Conservation (phyloP, 2,888 invertebrate genomes). For the Drosophila histrio region DNA sequence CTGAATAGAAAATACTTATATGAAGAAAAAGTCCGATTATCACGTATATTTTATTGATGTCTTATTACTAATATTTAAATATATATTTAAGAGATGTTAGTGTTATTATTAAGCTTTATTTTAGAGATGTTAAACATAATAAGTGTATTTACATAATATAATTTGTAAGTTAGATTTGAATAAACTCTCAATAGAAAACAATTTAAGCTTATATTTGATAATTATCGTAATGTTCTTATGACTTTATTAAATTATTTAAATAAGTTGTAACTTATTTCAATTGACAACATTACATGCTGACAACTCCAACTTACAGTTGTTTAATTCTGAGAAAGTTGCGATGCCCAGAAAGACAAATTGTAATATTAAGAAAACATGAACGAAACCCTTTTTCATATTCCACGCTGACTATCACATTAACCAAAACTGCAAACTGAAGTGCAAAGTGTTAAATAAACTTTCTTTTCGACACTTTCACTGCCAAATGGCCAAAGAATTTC, state of each 20-base stretch:
- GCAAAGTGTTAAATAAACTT: slow-evolving; percentile 24
- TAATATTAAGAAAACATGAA: slow-evolving; percentile 47
- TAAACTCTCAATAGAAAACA: too few species aligned
- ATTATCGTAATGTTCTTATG: too few species aligned
- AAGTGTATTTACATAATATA: too few species aligned
- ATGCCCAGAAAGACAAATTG: slow-evolving; percentile 54
- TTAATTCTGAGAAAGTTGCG: slow-evolving; percentile 80
- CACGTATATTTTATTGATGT: too few species aligned
- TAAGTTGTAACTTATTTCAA: neutral
- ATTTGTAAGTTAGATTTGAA: too few species aligned
- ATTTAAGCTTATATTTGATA: too few species aligned
- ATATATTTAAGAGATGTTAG: too few species aligned
- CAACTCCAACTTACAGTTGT: slow-evolving; percentile 80
- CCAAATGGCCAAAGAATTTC: slow-evolving; percentile 58
- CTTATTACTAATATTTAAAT: too few species aligned
- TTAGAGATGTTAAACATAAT: too few species aligned
- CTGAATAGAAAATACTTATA: too few species aligned
- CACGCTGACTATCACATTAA: slow-evolving; percentile 43
- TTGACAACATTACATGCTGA: neutral
- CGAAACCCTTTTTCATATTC: slow-evolving; percentile 53
- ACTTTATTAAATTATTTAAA: neutral
- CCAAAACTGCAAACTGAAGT: slow-evolving; percentile 15
- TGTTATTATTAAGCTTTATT: too few species aligned
- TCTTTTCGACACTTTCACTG: slow-evolving; percentile 65
- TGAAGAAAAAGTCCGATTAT: too few species aligned